Percentiles rank a stretch among this genome's conserved stretches.
phyloP scores from a whole-genome alignment of 2,113 vertebrate genomes.

The Numenius arquata region DNA sequence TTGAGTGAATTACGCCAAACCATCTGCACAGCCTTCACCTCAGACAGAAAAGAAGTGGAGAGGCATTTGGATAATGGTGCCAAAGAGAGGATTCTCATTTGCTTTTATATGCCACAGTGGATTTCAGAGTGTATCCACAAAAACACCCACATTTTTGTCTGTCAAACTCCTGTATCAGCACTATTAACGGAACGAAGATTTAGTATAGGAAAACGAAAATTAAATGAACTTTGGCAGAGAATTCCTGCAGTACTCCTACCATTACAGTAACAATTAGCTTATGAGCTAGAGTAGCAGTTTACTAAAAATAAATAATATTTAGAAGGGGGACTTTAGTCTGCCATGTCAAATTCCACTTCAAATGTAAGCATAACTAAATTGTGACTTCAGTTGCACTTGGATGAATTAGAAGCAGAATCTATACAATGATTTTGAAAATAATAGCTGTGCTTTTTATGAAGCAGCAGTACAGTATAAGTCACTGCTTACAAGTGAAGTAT shows the following conservation, averaged over 20 bases:
- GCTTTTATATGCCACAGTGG: slow-evolving; percentile 14
- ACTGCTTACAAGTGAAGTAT: neutral
- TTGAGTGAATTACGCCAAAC: neutral
- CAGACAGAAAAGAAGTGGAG: neutral
- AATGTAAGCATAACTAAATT: neutral
- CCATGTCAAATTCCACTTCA: neutral
- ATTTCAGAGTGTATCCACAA: slow-evolving; percentile 24
- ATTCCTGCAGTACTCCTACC: neutral
- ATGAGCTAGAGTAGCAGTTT: neutral
- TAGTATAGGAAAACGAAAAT: slow-evolving; percentile 31
- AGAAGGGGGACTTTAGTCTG: neutral
- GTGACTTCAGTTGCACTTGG: neutral
- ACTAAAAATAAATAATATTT: slow-evolving; percentile 6
- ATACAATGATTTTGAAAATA: neutral
- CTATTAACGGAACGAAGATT: slow-evolving; percentile 26
- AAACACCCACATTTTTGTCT: slow-evolving; percentile 1
- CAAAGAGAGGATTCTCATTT: slow-evolving; percentile 18
- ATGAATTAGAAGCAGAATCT: neutral
- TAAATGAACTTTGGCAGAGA: slow-evolving; percentile 15
- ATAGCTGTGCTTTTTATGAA: neutral
- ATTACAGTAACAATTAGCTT: slow-evolving; percentile 13
- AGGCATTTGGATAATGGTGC: slow-evolving; percentile 1
- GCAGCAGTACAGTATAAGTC: neutral
- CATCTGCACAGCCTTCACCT: neutral
- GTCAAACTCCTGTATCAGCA: neutral